Evolutionary conservation across 2,113 vertebrate species (phyloP).

Genomic region (Notechis scutatus): DNA sequence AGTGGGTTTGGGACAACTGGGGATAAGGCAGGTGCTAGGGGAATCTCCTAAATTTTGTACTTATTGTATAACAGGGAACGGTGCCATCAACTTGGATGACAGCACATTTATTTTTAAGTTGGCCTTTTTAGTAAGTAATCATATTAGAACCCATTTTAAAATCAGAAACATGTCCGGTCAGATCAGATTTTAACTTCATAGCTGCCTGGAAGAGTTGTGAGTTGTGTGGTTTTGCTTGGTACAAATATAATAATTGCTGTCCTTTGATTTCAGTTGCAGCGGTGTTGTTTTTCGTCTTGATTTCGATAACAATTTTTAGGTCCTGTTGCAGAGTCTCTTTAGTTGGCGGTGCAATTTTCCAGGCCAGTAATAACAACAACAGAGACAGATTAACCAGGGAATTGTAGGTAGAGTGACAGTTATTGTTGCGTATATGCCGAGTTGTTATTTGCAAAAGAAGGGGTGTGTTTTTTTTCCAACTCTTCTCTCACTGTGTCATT

Average conservation of each 20-base stretch:
- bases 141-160: background rate
- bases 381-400: background rate
- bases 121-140: background rate
- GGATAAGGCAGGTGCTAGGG: background rate
- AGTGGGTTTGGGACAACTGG: background rate
- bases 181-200: background rate
- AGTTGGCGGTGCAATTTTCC: background rate
- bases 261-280: background rate
- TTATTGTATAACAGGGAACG: background rate
- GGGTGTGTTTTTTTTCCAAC: background rate
- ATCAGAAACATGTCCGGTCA: background rate
- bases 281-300: background rate
- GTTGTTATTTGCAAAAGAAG: background rate
- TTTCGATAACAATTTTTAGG: background rate
- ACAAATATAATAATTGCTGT: background rate
- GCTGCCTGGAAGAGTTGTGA: background rate
- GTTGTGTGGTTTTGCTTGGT: background rate
- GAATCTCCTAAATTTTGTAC: background rate
- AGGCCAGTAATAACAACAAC: background rate
- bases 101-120: background rate
- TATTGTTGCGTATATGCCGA: background rate
- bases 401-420: background rate
- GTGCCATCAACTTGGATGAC: background rate
- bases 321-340: background rate
- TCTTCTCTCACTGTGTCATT: background rate